Conservation (phyloP, 2,113 vertebrate species). For the Forbesichthys papilliferus region DNA sequence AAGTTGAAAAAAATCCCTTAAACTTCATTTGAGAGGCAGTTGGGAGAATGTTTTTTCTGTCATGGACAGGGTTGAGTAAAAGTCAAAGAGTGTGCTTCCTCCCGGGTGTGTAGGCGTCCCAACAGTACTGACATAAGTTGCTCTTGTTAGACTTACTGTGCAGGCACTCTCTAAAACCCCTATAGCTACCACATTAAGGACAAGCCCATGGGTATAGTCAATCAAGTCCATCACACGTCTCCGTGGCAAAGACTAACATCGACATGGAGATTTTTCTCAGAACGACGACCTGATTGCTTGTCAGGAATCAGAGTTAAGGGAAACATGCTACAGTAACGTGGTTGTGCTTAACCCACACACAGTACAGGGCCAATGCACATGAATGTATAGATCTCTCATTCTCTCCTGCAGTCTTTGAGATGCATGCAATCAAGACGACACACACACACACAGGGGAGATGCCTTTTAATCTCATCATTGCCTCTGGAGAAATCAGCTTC, state of each 20-base stretch:
- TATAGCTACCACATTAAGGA: slow-evolving; percentile 53
- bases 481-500: slow-evolving; percentile 14
- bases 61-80: slow-evolving; percentile 62
- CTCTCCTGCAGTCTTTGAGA: background rate
- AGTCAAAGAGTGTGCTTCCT: slow-evolving; percentile 56
- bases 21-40: slow-evolving; percentile 70
- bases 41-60: slow-evolving; percentile 54
- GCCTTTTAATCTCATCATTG: background rate
- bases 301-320: background rate
- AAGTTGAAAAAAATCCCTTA: slow-evolving; percentile 56
- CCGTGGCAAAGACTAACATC: slow-evolving; percentile 28
- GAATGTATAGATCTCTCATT: background rate
- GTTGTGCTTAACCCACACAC: background rate
- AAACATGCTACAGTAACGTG: background rate
- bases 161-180: slow-evolving; percentile 48
- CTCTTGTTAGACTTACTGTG: slow-evolving; percentile 52
- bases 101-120: slow-evolving; percentile 47
- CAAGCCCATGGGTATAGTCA: background rate
- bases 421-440: slow-evolving; percentile 7
- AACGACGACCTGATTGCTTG: background rate
- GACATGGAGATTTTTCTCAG: slow-evolving; percentile 29
- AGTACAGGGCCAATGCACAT: background rate
- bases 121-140: slow-evolving; percentile 57
- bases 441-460: background rate
- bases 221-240: slow-evolving; percentile 31